A percentile compares a stretch with the other conserved stretches of the same genome.
These are phyloP conservation scores for Centropyge bicolor DNA, from an alignment of 2,797 vertebrate genomes.

Conservation along the genomic window DNA sequence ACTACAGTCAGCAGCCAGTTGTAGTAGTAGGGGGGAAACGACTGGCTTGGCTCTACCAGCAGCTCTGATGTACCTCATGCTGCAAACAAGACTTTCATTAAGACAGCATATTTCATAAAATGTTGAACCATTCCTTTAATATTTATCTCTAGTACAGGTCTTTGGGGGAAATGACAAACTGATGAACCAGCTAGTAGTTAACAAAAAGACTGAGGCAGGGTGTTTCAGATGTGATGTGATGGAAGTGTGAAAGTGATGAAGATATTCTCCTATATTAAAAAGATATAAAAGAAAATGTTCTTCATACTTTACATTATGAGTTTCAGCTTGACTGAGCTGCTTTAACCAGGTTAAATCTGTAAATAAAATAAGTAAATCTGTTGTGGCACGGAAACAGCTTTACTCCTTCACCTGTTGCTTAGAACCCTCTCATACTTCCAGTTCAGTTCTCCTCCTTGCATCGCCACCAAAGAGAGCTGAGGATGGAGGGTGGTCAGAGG, in stretches of 20 bases:
- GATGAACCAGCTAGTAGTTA: not conserved
- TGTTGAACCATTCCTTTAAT: not conserved
- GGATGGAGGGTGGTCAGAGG: constrained; percentile 24
- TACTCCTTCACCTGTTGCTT: constrained; percentile 42
- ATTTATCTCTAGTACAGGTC: not conserved
- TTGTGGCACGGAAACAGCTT: not conserved
- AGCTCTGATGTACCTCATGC: not conserved
- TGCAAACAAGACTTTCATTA: not conserved
- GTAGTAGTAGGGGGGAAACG: not conserved
- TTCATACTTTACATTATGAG: not conserved
- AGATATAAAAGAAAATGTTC: not conserved
- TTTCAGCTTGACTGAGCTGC: not conserved
- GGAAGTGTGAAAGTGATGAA: no score
- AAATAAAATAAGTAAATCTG: not conserved
- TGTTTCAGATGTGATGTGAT: no score
- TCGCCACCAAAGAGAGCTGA: not conserved
- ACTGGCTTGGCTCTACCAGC: not conserved
- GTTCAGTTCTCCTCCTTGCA: constrained; percentile 15
- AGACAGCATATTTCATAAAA: not conserved
- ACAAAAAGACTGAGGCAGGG: not conserved
- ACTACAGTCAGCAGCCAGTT: not conserved
- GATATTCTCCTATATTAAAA: not conserved
- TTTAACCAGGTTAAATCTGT: not conserved
- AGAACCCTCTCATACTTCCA: constrained; percentile 8
- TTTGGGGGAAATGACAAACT: not conserved